Conservation (phyloP, 2,888 invertebrate species). For the Marronus borbonicus region DNA sequence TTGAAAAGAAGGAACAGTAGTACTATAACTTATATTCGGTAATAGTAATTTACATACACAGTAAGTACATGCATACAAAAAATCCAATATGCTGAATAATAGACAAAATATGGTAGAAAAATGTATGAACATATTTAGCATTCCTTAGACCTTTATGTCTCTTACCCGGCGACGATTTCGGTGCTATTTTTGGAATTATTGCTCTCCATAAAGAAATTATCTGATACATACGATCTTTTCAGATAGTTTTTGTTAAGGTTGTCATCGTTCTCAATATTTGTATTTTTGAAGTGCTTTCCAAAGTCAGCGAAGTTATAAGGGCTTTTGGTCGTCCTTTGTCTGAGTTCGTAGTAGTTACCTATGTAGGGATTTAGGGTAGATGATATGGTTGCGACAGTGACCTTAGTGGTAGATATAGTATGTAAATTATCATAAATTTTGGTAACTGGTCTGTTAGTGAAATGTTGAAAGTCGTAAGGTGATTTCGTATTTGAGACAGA, state of each 20-base stretch:
- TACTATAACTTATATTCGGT: not conserved
- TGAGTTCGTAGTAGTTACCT: slow-evolving; percentile 68
- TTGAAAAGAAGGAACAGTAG: not conserved
- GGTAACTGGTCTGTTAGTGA: slow-evolving; percentile 56
- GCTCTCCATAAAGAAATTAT: slow-evolving; percentile 70
- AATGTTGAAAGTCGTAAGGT: slow-evolving; percentile 65
- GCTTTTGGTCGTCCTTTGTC: slow-evolving; percentile 73
- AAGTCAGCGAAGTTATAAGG: slow-evolving; percentile 72
- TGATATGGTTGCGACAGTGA: slow-evolving; percentile 56
- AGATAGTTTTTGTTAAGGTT: slow-evolving; percentile 68
- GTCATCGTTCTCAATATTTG: slow-evolving; percentile 61
- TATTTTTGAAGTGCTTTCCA: slow-evolving; percentile 62
- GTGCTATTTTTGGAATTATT: slow-evolving; percentile 65
- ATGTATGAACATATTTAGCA: slow-evolving; percentile 36
- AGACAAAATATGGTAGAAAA: slow-evolving; percentile 16
- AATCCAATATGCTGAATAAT: not conserved
- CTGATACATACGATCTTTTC: slow-evolving; percentile 70
- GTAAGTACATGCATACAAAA: not conserved
- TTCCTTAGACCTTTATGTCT: slow-evolving; percentile 27
- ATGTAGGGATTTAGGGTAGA: slow-evolving; percentile 75
- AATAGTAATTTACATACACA: no score
- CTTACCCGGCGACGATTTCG: slow-evolving; percentile 39
- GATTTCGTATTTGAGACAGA: slow-evolving; percentile 64
- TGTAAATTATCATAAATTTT: slow-evolving; percentile 29
- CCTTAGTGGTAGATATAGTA: slow-evolving; percentile 31